These are phyloP conservation scores for Ptilorrhoa leucosticta DNA, from an alignment of 2,113 vertebrate genomes.

Conservation along the genomic window DNA sequence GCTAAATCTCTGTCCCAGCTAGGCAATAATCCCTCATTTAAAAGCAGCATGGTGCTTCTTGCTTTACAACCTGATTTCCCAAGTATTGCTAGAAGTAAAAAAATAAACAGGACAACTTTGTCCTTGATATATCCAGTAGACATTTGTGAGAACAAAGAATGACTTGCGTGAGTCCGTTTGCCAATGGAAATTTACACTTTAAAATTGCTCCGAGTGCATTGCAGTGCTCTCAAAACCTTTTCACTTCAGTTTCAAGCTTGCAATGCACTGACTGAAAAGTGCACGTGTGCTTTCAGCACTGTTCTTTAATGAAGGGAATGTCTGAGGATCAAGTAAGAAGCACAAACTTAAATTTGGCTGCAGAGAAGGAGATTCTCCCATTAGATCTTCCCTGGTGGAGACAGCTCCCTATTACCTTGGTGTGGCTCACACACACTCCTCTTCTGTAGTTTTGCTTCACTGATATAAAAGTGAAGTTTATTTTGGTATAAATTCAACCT, in stretches of 20 bases:
- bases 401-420: neutral
- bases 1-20: neutral
- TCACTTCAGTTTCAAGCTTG: slow-evolving; percentile 14
- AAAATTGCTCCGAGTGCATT: neutral
- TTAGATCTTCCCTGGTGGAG: neutral
- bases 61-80: neutral
- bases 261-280: slow-evolving; percentile 9
- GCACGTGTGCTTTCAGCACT: slow-evolving; percentile 16
- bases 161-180: slow-evolving; percentile 15
- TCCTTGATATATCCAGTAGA: neutral
- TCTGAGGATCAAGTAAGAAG: neutral
- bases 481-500: neutral
- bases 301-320: neutral
- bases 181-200: slow-evolving; percentile 59
- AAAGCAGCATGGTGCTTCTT: neutral
- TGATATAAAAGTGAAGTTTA: neutral
- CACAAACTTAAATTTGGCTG: neutral
- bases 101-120: slow-evolving; percentile 7
- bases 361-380: neutral
- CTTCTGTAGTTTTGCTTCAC: neutral
- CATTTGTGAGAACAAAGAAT: slow-evolving; percentile 35
- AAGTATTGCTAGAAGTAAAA: slow-evolving; percentile 9
- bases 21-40: neutral
- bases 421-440: neutral
- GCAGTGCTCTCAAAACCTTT: slow-evolving; percentile 23